Conservation (phyloP, 2,888 invertebrate genomes). For the Neocrepidodera transversa region DNA sequence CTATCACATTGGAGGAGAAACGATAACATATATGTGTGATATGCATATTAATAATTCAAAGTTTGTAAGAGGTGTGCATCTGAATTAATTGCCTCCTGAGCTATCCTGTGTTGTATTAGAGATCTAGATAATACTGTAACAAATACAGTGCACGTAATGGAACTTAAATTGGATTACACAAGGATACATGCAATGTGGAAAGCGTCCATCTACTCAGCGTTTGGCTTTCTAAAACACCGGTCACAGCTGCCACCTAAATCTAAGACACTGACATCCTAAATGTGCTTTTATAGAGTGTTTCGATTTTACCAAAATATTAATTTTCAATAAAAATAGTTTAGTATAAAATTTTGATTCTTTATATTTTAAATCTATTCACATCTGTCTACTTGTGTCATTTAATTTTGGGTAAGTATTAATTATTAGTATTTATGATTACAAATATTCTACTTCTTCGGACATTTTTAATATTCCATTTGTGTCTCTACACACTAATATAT, state of each 20-base stretch:
- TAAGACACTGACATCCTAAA: background rate
- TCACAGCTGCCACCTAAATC: background rate
- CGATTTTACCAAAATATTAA: too few species aligned
- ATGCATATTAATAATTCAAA: conserved; percentile 6
- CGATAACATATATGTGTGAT: background rate
- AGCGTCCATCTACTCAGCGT: background rate
- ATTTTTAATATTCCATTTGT: too few species aligned
- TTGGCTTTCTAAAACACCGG: background rate
- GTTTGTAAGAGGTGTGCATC: conserved; percentile 2
- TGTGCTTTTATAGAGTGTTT: too few species aligned
- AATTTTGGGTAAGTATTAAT: too few species aligned
- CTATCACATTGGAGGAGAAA: too few species aligned
- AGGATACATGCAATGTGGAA: background rate
- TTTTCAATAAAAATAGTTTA: too few species aligned
- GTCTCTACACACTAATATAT: too few species aligned
- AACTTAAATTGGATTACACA: background rate
- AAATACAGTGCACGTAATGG: conserved; percentile 1
- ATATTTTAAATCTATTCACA: too few species aligned
- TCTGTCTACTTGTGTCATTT: too few species aligned
- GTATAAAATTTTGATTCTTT: too few species aligned
- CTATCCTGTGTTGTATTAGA: conserved; percentile 2
- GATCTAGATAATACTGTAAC: conserved; percentile 4
- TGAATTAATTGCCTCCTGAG: conserved; percentile 1
- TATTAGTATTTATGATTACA: too few species aligned
- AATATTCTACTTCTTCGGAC: too few species aligned